A percentile compares a stretch with the other conserved stretches of the same genome.
These are phyloP conservation scores for Donacobius atricapilla DNA, from an alignment of 2,113 vertebrate species.

Conservation along the genomic window DNA sequence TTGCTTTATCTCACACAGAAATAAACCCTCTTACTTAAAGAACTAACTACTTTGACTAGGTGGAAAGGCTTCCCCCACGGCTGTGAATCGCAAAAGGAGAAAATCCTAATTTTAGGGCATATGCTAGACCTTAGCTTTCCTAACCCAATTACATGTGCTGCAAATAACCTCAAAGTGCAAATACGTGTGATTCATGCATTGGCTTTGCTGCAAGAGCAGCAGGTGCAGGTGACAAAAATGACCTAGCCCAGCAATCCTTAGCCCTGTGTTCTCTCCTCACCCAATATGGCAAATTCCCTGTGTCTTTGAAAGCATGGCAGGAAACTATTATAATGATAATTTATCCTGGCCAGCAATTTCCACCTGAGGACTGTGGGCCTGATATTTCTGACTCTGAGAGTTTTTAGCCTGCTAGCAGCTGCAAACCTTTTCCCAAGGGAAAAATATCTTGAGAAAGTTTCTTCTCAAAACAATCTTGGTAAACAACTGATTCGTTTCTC, in stretches of 20 bases:
- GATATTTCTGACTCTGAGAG: too few relatives aligned
- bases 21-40: neutral
- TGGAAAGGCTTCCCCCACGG: neutral
- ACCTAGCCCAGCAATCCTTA: neutral
- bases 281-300: neutral
- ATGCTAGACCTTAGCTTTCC: neutral
- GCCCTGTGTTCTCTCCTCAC: neutral
- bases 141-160: neutral
- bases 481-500: too few relatives aligned
- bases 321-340: neutral
- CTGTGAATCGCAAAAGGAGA: neutral
- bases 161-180: slow-evolving; percentile 18
- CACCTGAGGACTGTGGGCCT: neutral
- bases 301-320: rapidly evolving
- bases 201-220: neutral
- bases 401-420: too few relatives aligned
- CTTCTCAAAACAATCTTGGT: too few relatives aligned
- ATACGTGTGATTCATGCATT: neutral
- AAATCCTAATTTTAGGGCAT: slow-evolving; percentile 13
- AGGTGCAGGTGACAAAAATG: neutral
- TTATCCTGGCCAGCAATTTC: neutral
- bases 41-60: neutral
- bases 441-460: too few relatives aligned
- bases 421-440: too few relatives aligned
- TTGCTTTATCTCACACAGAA: neutral